Percentiles rank a stretch among this genome's conserved stretches.
These are phyloP conservation scores for Threskiornis aethiopicus DNA, from an alignment of 2,797 vertebrate genomes.

Conservation along the genomic window DNA sequence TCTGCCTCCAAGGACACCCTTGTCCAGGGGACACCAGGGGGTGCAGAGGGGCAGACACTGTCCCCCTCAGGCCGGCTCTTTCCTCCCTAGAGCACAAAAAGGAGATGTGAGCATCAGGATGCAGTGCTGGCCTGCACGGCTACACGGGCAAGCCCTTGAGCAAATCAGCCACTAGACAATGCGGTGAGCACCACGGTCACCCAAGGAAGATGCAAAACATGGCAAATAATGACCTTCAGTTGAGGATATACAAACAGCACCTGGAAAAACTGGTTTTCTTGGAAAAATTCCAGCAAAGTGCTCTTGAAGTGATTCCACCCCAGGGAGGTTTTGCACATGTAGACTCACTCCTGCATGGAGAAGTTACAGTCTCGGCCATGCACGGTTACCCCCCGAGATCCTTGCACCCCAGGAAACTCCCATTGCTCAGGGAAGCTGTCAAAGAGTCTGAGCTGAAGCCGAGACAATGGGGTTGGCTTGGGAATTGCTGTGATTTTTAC, in stretches of 20 bases:
- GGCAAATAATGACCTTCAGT: background rate
- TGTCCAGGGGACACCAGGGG: background rate
- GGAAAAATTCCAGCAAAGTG: background rate
- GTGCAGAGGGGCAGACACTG: background rate
- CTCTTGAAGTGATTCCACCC: background rate
- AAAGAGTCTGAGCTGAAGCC: background rate
- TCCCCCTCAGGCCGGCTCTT: background rate
- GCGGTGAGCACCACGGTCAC: fast-evolving
- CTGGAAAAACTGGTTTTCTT: background rate
- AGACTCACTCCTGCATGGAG: background rate
- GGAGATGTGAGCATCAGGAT: background rate
- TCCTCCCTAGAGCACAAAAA: background rate
- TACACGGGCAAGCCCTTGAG: background rate
- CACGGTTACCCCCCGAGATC: background rate
- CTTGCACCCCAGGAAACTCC: background rate
- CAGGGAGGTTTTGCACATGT: background rate
- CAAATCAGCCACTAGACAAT: background rate
- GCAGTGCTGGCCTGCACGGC: fast-evolving
- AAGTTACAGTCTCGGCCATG: background rate
- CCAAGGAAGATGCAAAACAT: background rate
- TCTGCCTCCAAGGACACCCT: background rate
- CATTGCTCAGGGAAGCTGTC: background rate
- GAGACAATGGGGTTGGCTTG: conserved; percentile 28
- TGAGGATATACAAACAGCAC: background rate
- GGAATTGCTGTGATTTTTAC: conserved; percentile 38